Evolutionary conservation across 2,888 invertebrate genomes (phyloP).

Genomic region (Oxycera nigricornis): DNA sequence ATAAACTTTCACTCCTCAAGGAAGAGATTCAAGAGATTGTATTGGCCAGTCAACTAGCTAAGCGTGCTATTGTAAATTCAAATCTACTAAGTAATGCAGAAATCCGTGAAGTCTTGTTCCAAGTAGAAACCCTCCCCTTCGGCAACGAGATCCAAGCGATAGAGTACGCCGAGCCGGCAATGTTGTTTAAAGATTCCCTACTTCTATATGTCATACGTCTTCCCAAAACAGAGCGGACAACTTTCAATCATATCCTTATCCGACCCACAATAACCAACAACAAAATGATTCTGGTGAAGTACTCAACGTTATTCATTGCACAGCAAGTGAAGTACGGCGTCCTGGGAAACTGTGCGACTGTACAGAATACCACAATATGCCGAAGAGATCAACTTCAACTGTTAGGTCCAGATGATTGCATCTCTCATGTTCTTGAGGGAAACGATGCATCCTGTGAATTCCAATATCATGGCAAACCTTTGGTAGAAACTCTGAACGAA

Average conservation of each 20-base stretch:
- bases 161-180: conserved; percentile 25
- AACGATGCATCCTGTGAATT: background rate
- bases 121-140: background rate
- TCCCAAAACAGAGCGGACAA: conserved; percentile 1
- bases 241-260: background rate
- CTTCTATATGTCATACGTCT: conserved; percentile 19
- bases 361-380: background rate
- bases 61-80: no score
- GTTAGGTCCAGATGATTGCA: background rate
- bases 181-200: background rate
- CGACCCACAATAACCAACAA: background rate
- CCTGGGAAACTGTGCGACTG: background rate
- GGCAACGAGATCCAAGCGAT: background rate
- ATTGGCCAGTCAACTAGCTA: no score
- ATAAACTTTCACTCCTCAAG: no score
- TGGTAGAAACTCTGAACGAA: conserved; percentile 6
- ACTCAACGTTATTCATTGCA: background rate
- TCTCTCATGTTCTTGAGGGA: background rate
- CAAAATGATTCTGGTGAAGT: background rate
- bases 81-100: background rate
- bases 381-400: background rate
- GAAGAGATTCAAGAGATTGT: no score
- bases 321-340: background rate
- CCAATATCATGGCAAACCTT: conserved; percentile 5
- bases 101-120: background rate